phyloP scores from a whole-genome alignment of 64 coral and sea anemone genomes.

The Actinia tenebrosa region DNA sequence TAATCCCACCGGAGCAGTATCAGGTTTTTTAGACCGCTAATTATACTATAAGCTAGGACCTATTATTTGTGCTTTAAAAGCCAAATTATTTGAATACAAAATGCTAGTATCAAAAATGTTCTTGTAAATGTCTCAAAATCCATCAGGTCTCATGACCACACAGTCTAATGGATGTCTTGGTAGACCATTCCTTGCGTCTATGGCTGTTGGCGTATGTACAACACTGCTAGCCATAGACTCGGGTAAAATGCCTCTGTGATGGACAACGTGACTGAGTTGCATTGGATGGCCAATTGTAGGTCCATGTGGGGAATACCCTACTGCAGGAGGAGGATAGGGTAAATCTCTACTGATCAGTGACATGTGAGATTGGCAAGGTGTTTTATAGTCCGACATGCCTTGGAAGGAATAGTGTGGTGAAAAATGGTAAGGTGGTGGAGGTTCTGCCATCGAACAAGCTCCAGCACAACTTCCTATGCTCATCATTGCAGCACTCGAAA shows the following conservation, averaged over 20 bases:
- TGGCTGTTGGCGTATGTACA: slow-evolving; percentile 60
- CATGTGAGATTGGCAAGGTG: slow-evolving; percentile 57
- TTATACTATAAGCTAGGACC: background rate
- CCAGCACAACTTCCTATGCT: slow-evolving; percentile 66
- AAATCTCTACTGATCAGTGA: slow-evolving; percentile 58
- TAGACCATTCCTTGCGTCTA: slow-evolving; percentile 78
- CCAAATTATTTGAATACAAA: background rate
- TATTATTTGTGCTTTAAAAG: background rate
- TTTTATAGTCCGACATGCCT: slow-evolving; percentile 52
- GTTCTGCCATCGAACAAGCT: slow-evolving; percentile 64
- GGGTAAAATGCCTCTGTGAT: slow-evolving; percentile 60
- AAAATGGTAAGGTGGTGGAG: slow-evolving; percentile 75
- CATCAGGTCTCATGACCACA: slow-evolving; percentile 70
- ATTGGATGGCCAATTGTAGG: slow-evolving; percentile 63
- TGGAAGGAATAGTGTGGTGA: slow-evolving; percentile 62
- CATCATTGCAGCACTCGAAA: slow-evolving; percentile 45
- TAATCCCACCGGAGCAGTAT: no score
- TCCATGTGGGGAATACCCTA: slow-evolving; percentile 60
- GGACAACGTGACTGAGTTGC: slow-evolving; percentile 63
- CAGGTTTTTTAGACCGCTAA: background rate
- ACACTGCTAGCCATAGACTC: slow-evolving; percentile 28
- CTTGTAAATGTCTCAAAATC: slow-evolving; percentile 15
- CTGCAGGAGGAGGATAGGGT: slow-evolving; percentile 39
- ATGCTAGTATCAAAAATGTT: background rate
- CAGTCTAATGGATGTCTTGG: slow-evolving; percentile 71